A percentile compares a stretch with the other conserved stretches of the same genome.
phyloP scores from a whole-genome alignment of 1,140 invertebrate genomes.

The Cyclargus thomasi region DNA sequence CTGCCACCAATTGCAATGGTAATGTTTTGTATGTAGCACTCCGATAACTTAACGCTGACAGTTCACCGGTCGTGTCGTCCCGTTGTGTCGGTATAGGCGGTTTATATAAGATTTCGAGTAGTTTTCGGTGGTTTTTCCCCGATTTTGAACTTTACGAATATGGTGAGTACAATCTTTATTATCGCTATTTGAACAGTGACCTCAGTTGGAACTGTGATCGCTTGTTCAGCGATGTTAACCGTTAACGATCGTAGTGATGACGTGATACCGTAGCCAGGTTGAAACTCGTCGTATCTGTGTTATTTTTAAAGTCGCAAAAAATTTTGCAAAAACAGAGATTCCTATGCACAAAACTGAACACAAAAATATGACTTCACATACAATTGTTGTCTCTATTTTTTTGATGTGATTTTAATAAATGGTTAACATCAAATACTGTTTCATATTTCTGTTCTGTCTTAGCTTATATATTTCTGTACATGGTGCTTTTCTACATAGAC shows the following conservation, averaged over 20 bases:
- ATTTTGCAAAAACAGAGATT: too few relatives aligned
- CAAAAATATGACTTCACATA: neutral
- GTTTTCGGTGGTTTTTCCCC: neutral
- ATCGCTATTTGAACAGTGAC: neutral
- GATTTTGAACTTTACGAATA: neutral
- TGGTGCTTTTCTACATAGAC: too few relatives aligned
- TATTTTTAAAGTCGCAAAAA: neutral
- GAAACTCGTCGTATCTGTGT: neutral
- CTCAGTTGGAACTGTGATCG: neutral
- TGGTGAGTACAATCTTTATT: neutral
- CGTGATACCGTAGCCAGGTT: neutral
- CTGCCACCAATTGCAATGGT: conserved; percentile 29
- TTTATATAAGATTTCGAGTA: neutral
- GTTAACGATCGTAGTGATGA: neutral
- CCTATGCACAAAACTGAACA: neutral
- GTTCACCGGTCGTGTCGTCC: neutral
- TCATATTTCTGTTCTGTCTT: too few relatives aligned
- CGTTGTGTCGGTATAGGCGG: neutral
- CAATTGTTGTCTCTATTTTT: too few relatives aligned
- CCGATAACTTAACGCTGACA: neutral
- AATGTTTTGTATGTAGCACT: conserved; percentile 24
- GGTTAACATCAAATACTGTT: too few relatives aligned
- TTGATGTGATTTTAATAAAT: too few relatives aligned
- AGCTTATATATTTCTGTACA: too few relatives aligned
- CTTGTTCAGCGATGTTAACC: neutral